Evolutionary conservation across 1,140 invertebrate genomes (phyloP), one percentile per base, ranked within the genome.

Genomic region (Gryon sp.): DNA sequence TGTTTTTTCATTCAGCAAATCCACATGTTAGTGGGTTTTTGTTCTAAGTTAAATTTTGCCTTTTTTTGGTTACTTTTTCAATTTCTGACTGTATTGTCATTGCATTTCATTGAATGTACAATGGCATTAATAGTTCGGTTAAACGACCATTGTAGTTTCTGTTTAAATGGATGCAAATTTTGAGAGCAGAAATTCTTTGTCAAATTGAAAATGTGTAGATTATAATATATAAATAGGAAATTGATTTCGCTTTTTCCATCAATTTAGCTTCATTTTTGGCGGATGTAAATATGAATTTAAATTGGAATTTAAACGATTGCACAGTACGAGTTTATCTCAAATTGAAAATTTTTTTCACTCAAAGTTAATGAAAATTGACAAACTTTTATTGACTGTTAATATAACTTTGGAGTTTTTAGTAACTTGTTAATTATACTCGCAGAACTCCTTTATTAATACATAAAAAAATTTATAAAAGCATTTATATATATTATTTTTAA

Each of bases 1-100:
- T 19, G 43, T 50, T 69, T 59, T 69, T 69, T 41, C 53, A 41
- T 59, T 50, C 52, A 59, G 16, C 26, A 40, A 4, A 48, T 48
- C 52, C 19, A 19, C 11, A 30, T 41, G 36, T 40, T 11, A 4
- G 7, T 11, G 7, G 50, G 40, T 18, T 53, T 66, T 66, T 45
- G 62, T 66, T 24, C 20, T n/a, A 9, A 18, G 40, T 7, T 24
- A 24, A 7, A 24, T 24, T 24, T 4, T 24, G 3, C 7, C 3
- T 32, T 32, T 4, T 32, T n/a, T 5, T 7, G 28, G n/a, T 4
- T 24, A 3, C 28, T 5, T 18, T 55, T 45, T 43, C 2, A 53
- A 53, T 53, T 41, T 40, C 24, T 50, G 30, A 48, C 57, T 62
- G 30, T 40, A 16, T 28, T 62, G 20, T 20, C 24, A 5, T 26